Evolutionary conservation across 1,140 invertebrate genomes (phyloP).

Genomic region (Heliconius himera): DNA sequence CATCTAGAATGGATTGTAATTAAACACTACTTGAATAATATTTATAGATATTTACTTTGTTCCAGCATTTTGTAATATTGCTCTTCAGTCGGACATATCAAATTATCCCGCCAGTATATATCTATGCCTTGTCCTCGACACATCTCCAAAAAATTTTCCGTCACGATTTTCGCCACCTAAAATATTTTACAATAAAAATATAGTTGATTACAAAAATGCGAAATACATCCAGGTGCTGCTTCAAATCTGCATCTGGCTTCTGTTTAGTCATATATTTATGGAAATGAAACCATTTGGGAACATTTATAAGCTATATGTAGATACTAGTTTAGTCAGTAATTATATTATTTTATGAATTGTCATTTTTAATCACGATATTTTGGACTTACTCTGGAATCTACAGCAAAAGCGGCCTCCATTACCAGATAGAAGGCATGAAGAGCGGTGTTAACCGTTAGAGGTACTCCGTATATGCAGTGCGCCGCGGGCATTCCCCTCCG

Average conservation of each 20-base stretch:
- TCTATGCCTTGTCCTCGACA: constrained; percentile 38
- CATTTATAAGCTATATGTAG: too few species aligned
- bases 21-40: neutral
- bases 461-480: constrained; percentile 33
- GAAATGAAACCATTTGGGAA: too few species aligned
- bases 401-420: constrained; percentile 11
- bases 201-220: neutral
- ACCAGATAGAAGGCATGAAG: constrained; percentile 12
- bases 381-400: neutral
- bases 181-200: neutral
- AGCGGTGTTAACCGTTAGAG: constrained; percentile 29
- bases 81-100: constrained; percentile 33
- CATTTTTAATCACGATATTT: neutral
- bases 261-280: too few species aligned
- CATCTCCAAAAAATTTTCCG: constrained; percentile 25
- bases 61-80: constrained; percentile 30
- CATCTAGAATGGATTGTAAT: too few species aligned
- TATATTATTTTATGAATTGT: neutral
- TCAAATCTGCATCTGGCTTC: too few species aligned
- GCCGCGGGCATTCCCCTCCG: constrained; percentile 30
- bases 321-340: too few species aligned
- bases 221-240: neutral
- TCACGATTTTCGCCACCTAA: constrained; percentile 20
- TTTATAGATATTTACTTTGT: constrained; percentile 32
- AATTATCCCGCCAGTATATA: constrained; percentile 40